These are phyloP conservation scores for Perca schrenkii DNA, from an alignment of 2,113 vertebrate species.

Conservation along the genomic window DNA sequence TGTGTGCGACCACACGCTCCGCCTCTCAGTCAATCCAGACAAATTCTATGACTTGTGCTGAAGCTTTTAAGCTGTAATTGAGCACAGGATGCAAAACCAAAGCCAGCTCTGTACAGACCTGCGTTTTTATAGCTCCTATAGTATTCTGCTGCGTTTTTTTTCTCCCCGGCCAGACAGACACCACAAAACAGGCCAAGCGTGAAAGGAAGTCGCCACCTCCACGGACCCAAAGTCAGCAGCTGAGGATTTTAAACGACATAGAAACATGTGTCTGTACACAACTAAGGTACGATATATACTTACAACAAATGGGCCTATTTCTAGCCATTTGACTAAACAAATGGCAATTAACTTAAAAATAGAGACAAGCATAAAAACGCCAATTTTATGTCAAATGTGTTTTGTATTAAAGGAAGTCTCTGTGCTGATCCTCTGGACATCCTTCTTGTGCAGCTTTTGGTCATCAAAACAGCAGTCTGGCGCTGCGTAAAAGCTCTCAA, in stretches of 20 bases:
- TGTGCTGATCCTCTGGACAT: constrained; percentile 6
- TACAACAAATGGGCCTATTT: background rate
- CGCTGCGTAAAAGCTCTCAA: constrained; percentile 69
- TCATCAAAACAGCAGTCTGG: constrained; percentile 46
- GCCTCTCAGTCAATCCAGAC: constrained; percentile 92
- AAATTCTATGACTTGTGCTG: constrained; percentile 93
- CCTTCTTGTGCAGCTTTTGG: constrained; percentile 24
- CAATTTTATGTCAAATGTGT: constrained; percentile 19
- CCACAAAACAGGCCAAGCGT: constrained; percentile 83
- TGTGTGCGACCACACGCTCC: constrained; percentile 88
- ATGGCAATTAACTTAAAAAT: background rate
- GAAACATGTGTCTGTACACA: constrained; percentile 26
- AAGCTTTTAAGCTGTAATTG: constrained; percentile 95
- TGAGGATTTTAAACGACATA: constrained; percentile 52
- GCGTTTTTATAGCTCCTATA: constrained; percentile 94
- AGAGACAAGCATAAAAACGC: background rate
- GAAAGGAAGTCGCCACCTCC: constrained; percentile 86
- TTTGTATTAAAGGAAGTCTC: constrained; percentile 25
- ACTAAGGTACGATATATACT: constrained; percentile 70
- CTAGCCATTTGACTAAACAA: background rate
- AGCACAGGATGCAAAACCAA: constrained; percentile 91
- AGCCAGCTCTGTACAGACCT: constrained; percentile 92
- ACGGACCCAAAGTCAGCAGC: constrained; percentile 80
- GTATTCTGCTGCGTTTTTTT: constrained; percentile 91
- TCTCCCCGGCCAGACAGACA: constrained; percentile 87